Percentiles rank a stretch among this genome's conserved stretches.
phyloP scores from a whole-genome alignment of 2,888 invertebrate species.

The Tridacna crocea region DNA sequence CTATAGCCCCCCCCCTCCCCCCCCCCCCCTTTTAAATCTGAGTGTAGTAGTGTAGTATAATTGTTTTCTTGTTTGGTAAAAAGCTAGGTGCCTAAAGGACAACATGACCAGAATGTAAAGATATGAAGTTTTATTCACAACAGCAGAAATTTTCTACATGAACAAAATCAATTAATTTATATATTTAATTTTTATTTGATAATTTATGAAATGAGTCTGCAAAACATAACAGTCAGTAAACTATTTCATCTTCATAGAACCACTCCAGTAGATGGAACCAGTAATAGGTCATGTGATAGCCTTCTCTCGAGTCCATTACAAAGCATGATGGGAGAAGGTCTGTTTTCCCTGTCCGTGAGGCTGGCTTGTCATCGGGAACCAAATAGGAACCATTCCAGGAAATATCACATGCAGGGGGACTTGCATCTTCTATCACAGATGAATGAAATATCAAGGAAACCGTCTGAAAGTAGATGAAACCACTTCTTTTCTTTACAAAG shows the following conservation, averaged over 20 bases:
- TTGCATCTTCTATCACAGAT: constrained; percentile 75
- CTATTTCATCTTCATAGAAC: constrained; percentile 52
- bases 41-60: too few relatives aligned
- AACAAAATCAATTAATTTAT: too few relatives aligned
- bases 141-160: too few relatives aligned
- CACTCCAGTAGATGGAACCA: constrained; percentile 77
- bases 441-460: constrained; percentile 72
- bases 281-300: constrained; percentile 77
- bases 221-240: too few relatives aligned
- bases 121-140: too few relatives aligned
- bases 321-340: constrained; percentile 71
- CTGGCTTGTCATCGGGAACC: constrained; percentile 48
- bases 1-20: too few relatives aligned
- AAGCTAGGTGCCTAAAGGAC: too few relatives aligned
- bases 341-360: constrained; percentile 26
- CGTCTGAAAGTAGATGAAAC: constrained; percentile 54
- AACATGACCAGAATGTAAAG: too few relatives aligned
- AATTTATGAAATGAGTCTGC: too few relatives aligned
- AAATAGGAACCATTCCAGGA: constrained; percentile 74
- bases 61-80: too few relatives aligned
- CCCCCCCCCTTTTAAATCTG: too few relatives aligned
- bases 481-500: not conserved
- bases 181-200: too few relatives aligned
- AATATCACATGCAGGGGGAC: constrained; percentile 73
- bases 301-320: constrained; percentile 70